A percentile compares a stretch with the other conserved stretches of the same genome.
Conservation (phyloP, 2,888 invertebrate species). For the Microctonus hyperodae region DNA sequence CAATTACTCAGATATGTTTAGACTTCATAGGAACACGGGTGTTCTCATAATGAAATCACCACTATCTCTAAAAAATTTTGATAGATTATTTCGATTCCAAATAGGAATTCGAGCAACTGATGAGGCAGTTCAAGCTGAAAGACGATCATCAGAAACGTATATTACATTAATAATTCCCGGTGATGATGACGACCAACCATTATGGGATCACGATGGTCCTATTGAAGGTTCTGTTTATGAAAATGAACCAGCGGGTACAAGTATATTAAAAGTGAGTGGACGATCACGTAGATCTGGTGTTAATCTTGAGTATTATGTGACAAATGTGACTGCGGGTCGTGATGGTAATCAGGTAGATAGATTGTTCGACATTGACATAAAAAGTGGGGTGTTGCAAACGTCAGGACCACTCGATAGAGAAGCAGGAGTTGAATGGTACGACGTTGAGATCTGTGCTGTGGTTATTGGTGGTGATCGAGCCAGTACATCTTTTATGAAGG, state of each 20-base stretch:
- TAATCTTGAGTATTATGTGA: constrained; percentile 86
- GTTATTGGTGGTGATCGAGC: constrained; percentile 74
- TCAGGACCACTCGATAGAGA: constrained; percentile 85
- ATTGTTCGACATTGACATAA: constrained; percentile 89
- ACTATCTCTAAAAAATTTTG: constrained; percentile 69
- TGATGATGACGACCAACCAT: constrained; percentile 61
- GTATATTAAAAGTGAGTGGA: constrained; percentile 82
- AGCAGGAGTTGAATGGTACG: constrained; percentile 81
- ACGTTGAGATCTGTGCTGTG: constrained; percentile 86
- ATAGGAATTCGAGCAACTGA: constrained; percentile 89
- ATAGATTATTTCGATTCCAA: constrained; percentile 74
- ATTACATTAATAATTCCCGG: constrained; percentile 81
- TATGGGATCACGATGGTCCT: constrained; percentile 65
- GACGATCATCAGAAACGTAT: constrained; percentile 86
- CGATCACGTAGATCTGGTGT: constrained; percentile 76
- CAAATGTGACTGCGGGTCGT: constrained; percentile 76
- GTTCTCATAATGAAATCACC: constrained; percentile 61
- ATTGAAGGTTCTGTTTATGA: constrained; percentile 84
- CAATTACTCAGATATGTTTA: constrained; percentile 72
- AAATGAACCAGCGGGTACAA: constrained; percentile 87
- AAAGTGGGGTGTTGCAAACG: constrained; percentile 86
- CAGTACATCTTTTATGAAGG: constrained; percentile 84
- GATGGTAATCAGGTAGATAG: constrained; percentile 82
- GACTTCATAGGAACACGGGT: constrained; percentile 82
- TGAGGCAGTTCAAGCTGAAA: constrained; percentile 88